phyloP scores from a whole-genome alignment of 2,113 vertebrate genomes.

The Mola mola region DNA sequence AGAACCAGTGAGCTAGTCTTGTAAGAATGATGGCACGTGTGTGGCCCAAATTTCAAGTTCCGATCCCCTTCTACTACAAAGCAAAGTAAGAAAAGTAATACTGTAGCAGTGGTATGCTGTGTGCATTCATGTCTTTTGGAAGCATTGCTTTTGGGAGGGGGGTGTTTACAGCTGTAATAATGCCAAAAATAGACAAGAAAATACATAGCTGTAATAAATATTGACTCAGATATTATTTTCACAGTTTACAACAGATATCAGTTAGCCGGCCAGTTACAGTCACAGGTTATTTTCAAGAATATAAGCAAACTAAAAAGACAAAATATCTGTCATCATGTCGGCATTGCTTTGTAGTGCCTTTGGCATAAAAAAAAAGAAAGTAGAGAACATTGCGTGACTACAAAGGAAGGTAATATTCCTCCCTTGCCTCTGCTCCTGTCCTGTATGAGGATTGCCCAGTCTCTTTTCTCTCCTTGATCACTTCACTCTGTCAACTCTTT shows the following conservation, averaged over 20 bases:
- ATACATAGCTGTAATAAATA: no score
- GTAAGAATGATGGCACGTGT: no score
- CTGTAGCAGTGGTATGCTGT: no score
- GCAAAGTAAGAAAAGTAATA: no score
- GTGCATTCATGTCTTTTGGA: no score
- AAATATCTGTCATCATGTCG: constrained; percentile 59
- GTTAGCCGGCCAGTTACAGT: constrained; percentile 17
- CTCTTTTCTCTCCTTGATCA: constrained; percentile 49
- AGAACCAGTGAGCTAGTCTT: no score
- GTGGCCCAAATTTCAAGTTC: no score
- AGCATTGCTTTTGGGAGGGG: no score
- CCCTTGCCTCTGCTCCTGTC: constrained; percentile 50
- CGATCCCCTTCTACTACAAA: no score
- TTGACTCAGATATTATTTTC: no score
- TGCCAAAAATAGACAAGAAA: not conserved
- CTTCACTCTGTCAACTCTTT: constrained; percentile 55
- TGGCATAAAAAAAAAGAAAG: constrained; percentile 58
- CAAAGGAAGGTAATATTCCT: constrained; percentile 62
- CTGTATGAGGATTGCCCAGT: constrained; percentile 74
- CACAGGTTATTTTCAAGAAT: constrained; percentile 40
- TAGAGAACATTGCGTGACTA: constrained; percentile 76
- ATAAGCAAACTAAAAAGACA: constrained; percentile 52
- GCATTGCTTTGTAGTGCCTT: constrained; percentile 55
- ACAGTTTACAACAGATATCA: constrained; percentile 10
- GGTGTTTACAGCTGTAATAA: no score